Evolutionary conservation across 2,888 invertebrate species (phyloP).

Genomic region (Coelinius sp.): DNA sequence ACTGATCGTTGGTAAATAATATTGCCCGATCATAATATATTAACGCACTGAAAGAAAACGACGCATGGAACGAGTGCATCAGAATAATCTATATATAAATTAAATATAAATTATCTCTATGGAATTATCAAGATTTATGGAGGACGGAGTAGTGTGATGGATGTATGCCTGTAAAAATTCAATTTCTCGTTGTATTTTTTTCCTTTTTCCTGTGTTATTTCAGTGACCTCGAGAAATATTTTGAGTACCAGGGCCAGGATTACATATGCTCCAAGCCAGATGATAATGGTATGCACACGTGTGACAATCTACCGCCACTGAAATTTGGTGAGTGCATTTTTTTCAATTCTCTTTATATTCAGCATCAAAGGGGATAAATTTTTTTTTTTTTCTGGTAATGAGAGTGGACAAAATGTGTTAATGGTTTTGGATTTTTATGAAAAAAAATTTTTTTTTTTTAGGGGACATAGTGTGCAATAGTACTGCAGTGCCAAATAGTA

Average conservation of each 20-base stretch:
- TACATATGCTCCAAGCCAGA: slow-evolving; percentile 96
- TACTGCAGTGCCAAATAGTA: slow-evolving; percentile 77
- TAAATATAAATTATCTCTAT: slow-evolving; percentile 31
- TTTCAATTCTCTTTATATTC: not conserved
- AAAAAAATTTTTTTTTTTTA: slow-evolving; percentile 60
- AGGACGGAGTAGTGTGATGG: not conserved
- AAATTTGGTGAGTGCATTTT: slow-evolving; percentile 63
- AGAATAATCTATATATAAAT: slow-evolving; percentile 49
- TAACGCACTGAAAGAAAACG: slow-evolving; percentile 48
- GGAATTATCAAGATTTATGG: slow-evolving; percentile 29
- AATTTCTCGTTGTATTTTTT: slow-evolving; percentile 40
- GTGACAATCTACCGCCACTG: slow-evolving; percentile 85
- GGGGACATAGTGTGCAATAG: slow-evolving; percentile 85
- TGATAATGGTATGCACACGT: slow-evolving; percentile 95
- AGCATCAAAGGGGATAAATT: not conserved
- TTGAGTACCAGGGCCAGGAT: slow-evolving; percentile 92
- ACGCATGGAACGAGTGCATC: slow-evolving; percentile 63
- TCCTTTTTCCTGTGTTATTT: slow-evolving; percentile 59
- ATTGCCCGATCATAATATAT: slow-evolving; percentile 19
- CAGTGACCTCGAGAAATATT: slow-evolving; percentile 83
- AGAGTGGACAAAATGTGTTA: not conserved
- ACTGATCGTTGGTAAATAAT: slow-evolving; percentile 8
- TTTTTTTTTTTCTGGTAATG: not conserved
- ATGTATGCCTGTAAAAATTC: not conserved
- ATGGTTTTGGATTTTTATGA: not conserved